A percentile compares a stretch with the other conserved stretches of the same genome.
phyloP scores from a whole-genome alignment of 2,797 vertebrate genomes.

The Allobates femoralis region DNA sequence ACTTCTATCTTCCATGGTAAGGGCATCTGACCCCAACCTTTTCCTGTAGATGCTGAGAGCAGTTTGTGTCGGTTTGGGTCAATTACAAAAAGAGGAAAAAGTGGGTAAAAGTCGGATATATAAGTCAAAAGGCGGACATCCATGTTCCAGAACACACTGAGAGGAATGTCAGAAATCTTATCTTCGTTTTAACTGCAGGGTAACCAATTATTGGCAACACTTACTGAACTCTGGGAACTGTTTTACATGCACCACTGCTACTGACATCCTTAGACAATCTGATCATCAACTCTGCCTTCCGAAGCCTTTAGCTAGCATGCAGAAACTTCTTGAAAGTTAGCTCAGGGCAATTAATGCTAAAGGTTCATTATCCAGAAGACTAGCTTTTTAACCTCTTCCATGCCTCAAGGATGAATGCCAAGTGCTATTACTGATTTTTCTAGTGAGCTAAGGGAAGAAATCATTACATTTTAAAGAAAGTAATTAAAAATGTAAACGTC shows the following conservation, averaged over 20 bases:
- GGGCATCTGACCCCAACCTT: neutral
- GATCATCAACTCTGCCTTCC: conserved; percentile 29
- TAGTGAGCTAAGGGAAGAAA: neutral
- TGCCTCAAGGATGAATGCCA: conserved; percentile 1
- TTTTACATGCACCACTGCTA: conserved; percentile 38
- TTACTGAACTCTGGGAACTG: conserved; percentile 42
- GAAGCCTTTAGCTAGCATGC: neutral
- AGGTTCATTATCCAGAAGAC: conserved; percentile 33
- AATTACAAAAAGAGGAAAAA: conserved; percentile 4
- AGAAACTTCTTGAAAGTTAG: conserved; percentile 22
- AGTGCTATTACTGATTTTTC: neutral
- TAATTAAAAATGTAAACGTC: neutral
- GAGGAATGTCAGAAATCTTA: conserved; percentile 24
- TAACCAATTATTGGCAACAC: conserved; percentile 46
- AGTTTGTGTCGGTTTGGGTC: neutral
- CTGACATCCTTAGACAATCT: conserved; percentile 29
- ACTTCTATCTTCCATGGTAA: neutral
- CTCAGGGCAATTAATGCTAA: conserved; percentile 32
- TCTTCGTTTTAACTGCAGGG: conserved; percentile 23
- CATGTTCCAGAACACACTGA: conserved; percentile 6
- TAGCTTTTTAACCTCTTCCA: conserved; percentile 27
- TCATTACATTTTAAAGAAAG: neutral
- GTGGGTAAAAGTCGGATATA: conserved; percentile 1
- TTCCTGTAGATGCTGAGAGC: neutral
- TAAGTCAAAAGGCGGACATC: conserved; percentile 7